Conservation (phyloP, 2,113 vertebrate genomes). For the Semicossyphus pulcher region DNA sequence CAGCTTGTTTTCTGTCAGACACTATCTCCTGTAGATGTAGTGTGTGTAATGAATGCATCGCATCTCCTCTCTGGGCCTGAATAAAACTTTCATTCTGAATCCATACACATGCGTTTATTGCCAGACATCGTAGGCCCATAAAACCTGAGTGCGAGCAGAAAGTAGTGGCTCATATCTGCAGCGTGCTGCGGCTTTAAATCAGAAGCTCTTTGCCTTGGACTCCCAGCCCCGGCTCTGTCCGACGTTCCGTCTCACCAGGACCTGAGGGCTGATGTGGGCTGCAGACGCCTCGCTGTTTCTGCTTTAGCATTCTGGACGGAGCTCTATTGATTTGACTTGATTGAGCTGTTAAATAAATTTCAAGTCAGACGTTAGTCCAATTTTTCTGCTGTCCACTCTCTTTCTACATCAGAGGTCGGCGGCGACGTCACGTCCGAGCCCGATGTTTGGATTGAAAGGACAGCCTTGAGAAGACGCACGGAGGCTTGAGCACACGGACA, state of each 20-base stretch:
- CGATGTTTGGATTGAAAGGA: constrained; percentile 37
- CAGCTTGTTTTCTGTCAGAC: constrained; percentile 10
- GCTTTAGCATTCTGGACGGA: constrained; percentile 53
- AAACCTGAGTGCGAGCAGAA: neutral
- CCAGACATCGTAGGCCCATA: neutral
- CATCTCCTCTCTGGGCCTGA: neutral
- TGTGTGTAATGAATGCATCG: neutral
- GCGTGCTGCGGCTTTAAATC: neutral
- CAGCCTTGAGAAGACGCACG: constrained; percentile 19
- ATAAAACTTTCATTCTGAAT: neutral
- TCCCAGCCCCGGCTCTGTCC: neutral
- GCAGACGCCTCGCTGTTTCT: neutral
- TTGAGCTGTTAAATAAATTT: constrained; percentile 75
- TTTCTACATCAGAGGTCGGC: constrained; percentile 43
- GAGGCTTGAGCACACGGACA: neutral
- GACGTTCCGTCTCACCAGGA: neutral
- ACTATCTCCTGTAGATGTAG: neutral
- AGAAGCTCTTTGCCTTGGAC: constrained; percentile 9
- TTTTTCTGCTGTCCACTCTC: constrained; percentile 51
- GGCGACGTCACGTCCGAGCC: constrained; percentile 28
- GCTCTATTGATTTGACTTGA: constrained; percentile 71
- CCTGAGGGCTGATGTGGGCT: neutral
- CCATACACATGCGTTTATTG: constrained; percentile 3
- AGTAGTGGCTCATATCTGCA: neutral
- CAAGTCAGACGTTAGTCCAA: constrained; percentile 51